Conservation (phyloP, 1,140 invertebrate species). For the Drosophila chauvacae region DNA sequence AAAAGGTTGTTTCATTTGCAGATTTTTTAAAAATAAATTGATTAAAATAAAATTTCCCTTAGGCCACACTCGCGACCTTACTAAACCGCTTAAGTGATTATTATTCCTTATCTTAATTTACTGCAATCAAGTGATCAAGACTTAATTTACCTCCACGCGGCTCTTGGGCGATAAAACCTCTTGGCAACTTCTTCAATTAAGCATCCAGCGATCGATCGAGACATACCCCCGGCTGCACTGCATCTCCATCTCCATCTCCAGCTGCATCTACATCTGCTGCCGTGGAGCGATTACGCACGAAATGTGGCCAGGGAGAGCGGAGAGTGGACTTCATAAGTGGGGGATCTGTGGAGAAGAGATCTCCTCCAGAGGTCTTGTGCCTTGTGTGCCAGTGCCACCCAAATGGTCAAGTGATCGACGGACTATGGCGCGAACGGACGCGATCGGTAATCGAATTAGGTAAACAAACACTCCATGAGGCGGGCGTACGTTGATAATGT, state of each 20-base stretch:
- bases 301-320: conserved; percentile 13
- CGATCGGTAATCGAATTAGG: conserved; percentile 82
- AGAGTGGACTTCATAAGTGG: conserved; percentile 29
- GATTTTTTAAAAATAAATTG: no score
- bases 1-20: no score
- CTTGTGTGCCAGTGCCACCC: conserved; percentile 62
- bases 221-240: conserved; percentile 8
- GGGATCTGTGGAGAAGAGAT: conserved; percentile 18
- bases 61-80: background rate
- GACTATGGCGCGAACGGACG: conserved; percentile 79
- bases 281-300: conserved; percentile 36
- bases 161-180: conserved; percentile 9
- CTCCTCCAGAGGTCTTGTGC: conserved; percentile 15
- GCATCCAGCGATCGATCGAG: conserved; percentile 2
- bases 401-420: conserved; percentile 78
- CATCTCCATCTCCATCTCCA: background rate
- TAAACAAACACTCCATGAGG: conserved; percentile 80
- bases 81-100: background rate
- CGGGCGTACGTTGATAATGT: conserved; percentile 76
- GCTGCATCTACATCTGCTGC: conserved; percentile 35
- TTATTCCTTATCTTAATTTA: conserved; percentile 7
- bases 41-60: no score
- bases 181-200: conserved; percentile 36
- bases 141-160: conserved; percentile 17
- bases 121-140: conserved; percentile 12